Percentiles rank a stretch among this genome's conserved stretches.
phyloP scores from a whole-genome alignment of 2,113 vertebrate genomes.

The Poecile atricapillus region DNA sequence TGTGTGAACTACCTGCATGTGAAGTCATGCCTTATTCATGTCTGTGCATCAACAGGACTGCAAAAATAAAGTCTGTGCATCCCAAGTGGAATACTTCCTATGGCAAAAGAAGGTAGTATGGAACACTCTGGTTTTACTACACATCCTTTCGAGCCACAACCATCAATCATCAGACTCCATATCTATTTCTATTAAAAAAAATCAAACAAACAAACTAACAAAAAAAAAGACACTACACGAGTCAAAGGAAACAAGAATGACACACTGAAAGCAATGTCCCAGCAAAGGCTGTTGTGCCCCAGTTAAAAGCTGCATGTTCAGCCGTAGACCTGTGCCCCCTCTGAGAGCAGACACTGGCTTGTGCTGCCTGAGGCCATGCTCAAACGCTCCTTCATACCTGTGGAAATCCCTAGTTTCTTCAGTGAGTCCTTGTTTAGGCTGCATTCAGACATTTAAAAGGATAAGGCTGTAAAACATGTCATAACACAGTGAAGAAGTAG shows the following conservation, averaged over 20 bases:
- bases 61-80: neutral
- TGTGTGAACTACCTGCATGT: neutral
- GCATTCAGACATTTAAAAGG: neutral
- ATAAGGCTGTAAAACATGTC: neutral
- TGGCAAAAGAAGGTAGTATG: neutral
- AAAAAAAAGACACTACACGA: neutral
- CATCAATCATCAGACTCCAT: neutral
- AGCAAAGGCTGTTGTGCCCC: neutral
- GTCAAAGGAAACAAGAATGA: neutral
- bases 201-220: too few relatives aligned
- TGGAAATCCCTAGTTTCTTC: neutral
- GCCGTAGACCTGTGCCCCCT: neutral
- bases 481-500: neutral
- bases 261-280: neutral
- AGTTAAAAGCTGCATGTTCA: neutral
- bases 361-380: neutral
- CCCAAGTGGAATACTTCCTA: neutral
- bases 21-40: neutral
- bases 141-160: neutral
- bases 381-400: neutral
- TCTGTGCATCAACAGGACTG: neutral
- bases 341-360: accelerated
- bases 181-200: neutral
- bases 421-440: neutral
- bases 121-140: neutral